Percentiles rank a stretch among this genome's conserved stretches.
These are phyloP conservation scores for Xestia xanthographa DNA, from an alignment of 2,888 invertebrate species.

Conservation along the genomic window DNA sequence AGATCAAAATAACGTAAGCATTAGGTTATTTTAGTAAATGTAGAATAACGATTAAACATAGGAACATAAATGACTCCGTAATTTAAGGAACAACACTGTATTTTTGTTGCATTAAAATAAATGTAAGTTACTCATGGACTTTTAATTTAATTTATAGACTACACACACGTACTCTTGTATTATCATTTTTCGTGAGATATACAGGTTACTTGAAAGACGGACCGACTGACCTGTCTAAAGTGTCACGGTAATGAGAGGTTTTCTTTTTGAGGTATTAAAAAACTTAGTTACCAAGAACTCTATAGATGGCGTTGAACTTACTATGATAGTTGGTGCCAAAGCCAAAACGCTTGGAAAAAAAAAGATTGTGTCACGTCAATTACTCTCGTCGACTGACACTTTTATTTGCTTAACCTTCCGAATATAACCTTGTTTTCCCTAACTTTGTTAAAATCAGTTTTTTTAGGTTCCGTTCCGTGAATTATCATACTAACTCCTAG, in stretches of 20 bases:
- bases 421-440: too few relatives aligned
- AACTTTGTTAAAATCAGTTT: too few relatives aligned
- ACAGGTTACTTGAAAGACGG: background rate
- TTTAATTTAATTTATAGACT: slow-evolving; percentile 50
- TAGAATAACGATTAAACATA: slow-evolving; percentile 43
- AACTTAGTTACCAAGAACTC: too few relatives aligned
- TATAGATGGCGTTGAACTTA: too few relatives aligned
- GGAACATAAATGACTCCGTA: slow-evolving; percentile 48
- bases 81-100: slow-evolving; percentile 63
- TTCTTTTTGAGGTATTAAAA: too few relatives aligned
- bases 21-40: slow-evolving; percentile 54
- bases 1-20: slow-evolving; percentile 78
- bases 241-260: background rate
- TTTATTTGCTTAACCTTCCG: too few relatives aligned
- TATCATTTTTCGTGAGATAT: background rate
- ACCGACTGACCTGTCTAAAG: background rate
- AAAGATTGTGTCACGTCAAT: too few relatives aligned
- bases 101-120: slow-evolving; percentile 69
- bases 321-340: too few relatives aligned
- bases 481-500: too few relatives aligned
- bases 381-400: too few relatives aligned
- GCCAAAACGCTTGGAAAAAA: too few relatives aligned
- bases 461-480: too few relatives aligned
- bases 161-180: background rate
- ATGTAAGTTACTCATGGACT: slow-evolving; percentile 62